Percentiles rank a stretch among this genome's conserved stretches.
Conservation (phyloP, 1,140 invertebrate species). For the Aricia agestis region DNA sequence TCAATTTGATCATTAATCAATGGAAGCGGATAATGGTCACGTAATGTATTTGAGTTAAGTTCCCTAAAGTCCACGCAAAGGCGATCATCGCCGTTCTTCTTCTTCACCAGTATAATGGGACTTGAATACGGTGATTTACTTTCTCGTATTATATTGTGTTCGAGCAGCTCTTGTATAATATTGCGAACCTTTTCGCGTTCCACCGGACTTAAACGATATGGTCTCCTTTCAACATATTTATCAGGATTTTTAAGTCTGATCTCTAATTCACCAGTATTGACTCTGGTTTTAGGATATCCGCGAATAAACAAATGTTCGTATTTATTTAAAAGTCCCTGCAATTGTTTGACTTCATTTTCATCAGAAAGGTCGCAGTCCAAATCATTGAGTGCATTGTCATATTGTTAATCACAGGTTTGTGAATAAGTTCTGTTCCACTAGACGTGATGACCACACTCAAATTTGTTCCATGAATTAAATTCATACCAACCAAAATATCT, state of each 20-base stretch:
- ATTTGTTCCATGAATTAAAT: too few relatives aligned
- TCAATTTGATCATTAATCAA: slow-evolving; percentile 13
- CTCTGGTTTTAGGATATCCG: slow-evolving; percentile 20
- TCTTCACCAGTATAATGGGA: slow-evolving; percentile 12
- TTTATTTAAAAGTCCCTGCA: not conserved
- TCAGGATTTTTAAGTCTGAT: slow-evolving; percentile 22
- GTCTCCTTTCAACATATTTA: slow-evolving; percentile 27
- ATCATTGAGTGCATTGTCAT: too few relatives aligned
- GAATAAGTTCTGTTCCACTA: too few relatives aligned
- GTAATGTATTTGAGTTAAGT: slow-evolving; percentile 6
- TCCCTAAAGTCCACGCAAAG: slow-evolving; percentile 14
- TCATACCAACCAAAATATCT: too few relatives aligned
- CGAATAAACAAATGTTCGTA: slow-evolving; percentile 13
- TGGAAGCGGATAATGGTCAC: slow-evolving; percentile 13
- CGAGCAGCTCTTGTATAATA: slow-evolving; percentile 24
- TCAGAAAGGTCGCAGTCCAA: not conserved
- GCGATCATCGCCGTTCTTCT: slow-evolving; percentile 11
- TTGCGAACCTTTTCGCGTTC: slow-evolving; percentile 17
- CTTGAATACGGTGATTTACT: slow-evolving; percentile 16
- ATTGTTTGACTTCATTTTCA: not conserved
- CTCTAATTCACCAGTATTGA: slow-evolving; percentile 24
- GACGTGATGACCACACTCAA: too few relatives aligned
- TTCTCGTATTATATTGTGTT: slow-evolving; percentile 42
- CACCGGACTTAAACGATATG: slow-evolving; percentile 22
- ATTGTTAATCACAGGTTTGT: too few relatives aligned